Percentiles rank a stretch among this genome's conserved stretches.
Evolutionary conservation across 2,113 vertebrate species (phyloP).

Genomic region (Saguinus midas): DNA sequence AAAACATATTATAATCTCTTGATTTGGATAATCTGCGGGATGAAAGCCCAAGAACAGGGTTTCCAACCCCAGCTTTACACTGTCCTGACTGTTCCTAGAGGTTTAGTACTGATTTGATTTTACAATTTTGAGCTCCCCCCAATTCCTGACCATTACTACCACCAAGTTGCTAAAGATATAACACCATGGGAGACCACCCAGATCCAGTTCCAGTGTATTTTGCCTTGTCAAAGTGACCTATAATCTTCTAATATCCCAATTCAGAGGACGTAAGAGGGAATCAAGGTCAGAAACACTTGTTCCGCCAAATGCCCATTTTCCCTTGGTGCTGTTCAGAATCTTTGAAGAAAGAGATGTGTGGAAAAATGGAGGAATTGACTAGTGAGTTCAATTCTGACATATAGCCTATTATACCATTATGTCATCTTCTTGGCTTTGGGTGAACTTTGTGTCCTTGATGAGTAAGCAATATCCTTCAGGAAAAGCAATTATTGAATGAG

Average conservation of each 20-base stretch:
- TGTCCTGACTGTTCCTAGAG: not conserved
- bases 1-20: conserved; percentile 33
- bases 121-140: not conserved
- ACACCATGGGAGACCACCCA: not conserved
- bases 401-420: not conserved
- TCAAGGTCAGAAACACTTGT: not conserved
- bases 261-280: not conserved
- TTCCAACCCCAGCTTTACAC: not conserved
- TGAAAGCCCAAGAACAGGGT: not conserved
- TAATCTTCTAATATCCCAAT: not conserved
- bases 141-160: not conserved
- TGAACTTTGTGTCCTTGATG: not conserved
- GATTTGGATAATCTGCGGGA: not conserved
- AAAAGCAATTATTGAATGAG: conserved; percentile 13
- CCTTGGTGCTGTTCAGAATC: not conserved
- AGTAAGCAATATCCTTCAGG: not conserved
- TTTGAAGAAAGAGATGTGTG: not conserved
- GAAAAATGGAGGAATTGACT: conserved; percentile 23
- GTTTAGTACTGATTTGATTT: not conserved
- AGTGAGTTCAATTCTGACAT: not conserved
- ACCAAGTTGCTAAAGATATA: not conserved
- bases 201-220: not conserved
- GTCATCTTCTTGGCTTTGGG: not conserved
- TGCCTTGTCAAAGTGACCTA: not conserved
- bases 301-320: not conserved